Evolutionary conservation across 2,888 invertebrate species (phyloP).

Genomic region (Empis stercorea): DNA sequence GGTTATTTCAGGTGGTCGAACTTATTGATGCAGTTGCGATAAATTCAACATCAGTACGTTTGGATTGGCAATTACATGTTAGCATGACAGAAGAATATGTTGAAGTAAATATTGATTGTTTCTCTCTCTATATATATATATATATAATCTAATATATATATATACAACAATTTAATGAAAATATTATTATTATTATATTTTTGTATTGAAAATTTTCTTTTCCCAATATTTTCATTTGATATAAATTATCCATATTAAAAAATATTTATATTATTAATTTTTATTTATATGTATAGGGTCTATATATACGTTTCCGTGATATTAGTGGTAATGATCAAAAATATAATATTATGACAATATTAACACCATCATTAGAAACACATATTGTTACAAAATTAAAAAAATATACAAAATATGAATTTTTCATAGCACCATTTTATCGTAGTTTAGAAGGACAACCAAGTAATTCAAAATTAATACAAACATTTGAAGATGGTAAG

Average conservation of each 20-base stretch:
- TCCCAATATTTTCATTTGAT: neutral
- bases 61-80: constrained; percentile 40
- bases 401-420: constrained; percentile 74
- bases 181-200: too few species aligned
- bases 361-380: constrained; percentile 46
- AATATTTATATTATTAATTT: too few species aligned
- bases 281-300: constrained; percentile 35
- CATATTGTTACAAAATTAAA: constrained; percentile 58
- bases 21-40: constrained; percentile 44
- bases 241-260: too few species aligned
- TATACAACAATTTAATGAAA: too few species aligned
- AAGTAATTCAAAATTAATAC: constrained; percentile 74
- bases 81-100: constrained; percentile 35
- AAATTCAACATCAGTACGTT: constrained; percentile 42
- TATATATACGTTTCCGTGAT: constrained; percentile 54
- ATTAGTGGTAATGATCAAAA: constrained; percentile 46
- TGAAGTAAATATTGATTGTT: constrained; percentile 26
- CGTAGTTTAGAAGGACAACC: constrained; percentile 82
- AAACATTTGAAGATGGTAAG: constrained; percentile 74
- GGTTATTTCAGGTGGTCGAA: constrained; percentile 48
- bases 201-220: too few species aligned
- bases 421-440: constrained; percentile 77
- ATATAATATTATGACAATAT: constrained; percentile 52
- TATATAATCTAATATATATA: neutral
- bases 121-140: too few species aligned